These are phyloP conservation scores for Myzus persicae DNA, from an alignment of 1,140 invertebrate species.

Conservation along the genomic window DNA sequence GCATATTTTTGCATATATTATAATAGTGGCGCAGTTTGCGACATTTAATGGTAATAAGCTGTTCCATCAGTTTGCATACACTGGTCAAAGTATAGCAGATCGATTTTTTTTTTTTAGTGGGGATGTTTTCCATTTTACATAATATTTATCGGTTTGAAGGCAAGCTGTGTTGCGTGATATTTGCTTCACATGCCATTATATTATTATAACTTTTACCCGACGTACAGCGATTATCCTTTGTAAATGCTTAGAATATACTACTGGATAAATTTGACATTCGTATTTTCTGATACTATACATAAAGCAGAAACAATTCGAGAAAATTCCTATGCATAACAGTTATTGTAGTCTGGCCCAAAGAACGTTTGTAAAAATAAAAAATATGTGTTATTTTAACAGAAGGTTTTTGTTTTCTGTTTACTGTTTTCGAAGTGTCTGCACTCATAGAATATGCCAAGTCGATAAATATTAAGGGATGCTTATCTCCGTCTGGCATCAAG, in stretches of 20 bases:
- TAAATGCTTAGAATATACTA: not conserved
- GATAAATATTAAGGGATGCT: not conserved
- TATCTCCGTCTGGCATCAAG: not conserved
- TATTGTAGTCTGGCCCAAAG: not conserved
- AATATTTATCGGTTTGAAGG: not conserved
- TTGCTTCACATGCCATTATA: not conserved
- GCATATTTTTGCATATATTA: constrained; percentile 1
- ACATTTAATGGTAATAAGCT: not conserved
- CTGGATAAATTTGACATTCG: not conserved
- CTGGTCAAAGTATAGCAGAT: not conserved
- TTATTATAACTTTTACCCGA: not conserved
- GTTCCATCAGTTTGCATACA: not conserved
- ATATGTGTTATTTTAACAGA: not conserved
- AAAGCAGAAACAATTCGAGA: not conserved
- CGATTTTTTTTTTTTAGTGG: not conserved
- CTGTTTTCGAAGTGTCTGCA: not conserved
- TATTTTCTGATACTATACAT: not conserved
- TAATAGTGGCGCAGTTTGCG: not conserved
- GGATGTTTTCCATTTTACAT: not conserved
- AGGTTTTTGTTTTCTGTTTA: not conserved
- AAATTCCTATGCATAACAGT: not conserved
- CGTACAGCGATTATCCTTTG: not conserved
- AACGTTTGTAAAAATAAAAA: not conserved
- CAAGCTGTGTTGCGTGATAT: not conserved
- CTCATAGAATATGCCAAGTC: not conserved